These are phyloP conservation scores for Passer domesticus DNA, from an alignment of 2,113 vertebrate species.

Conservation along the genomic window DNA sequence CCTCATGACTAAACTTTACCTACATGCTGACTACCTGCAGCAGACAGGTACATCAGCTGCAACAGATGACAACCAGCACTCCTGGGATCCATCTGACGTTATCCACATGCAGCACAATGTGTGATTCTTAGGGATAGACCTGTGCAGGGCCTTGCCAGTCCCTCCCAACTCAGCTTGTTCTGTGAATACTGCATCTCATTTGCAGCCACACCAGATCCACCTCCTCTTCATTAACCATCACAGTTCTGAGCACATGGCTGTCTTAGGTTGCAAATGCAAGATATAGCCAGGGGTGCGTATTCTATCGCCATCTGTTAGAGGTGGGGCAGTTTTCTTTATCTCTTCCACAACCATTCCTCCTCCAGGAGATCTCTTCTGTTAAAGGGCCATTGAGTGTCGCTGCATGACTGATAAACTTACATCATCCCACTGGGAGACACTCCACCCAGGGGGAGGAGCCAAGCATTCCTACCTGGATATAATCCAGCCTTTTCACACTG, in stretches of 20 bases:
- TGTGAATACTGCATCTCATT: not conserved
- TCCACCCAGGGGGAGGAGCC: fast-evolving
- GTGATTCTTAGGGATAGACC: not conserved
- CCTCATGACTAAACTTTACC: not conserved
- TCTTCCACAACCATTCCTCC: not conserved
- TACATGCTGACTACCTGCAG: not conserved
- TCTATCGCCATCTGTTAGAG: not conserved
- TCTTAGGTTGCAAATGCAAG: not conserved
- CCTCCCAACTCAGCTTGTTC: not conserved
- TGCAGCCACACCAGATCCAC: not conserved
- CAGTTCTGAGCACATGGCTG: fast-evolving
- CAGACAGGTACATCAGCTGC: not conserved
- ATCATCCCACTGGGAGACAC: not conserved
- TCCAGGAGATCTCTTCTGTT: not conserved
- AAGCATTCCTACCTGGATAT: not conserved
- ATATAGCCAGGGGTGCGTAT: not conserved
- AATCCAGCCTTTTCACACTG: not conserved
- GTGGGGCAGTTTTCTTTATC: not conserved
- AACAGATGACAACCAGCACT: fast-evolving
- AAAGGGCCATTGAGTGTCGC: not conserved
- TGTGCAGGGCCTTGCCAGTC: not conserved
- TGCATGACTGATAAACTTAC: not conserved
- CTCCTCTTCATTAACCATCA: fast-evolving
- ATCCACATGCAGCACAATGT: fast-evolving
- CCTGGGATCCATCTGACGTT: not conserved